Base-by-base conservation (phyloP, 2,888 invertebrate species). In the Amblyjoppa proteus region DNA sequence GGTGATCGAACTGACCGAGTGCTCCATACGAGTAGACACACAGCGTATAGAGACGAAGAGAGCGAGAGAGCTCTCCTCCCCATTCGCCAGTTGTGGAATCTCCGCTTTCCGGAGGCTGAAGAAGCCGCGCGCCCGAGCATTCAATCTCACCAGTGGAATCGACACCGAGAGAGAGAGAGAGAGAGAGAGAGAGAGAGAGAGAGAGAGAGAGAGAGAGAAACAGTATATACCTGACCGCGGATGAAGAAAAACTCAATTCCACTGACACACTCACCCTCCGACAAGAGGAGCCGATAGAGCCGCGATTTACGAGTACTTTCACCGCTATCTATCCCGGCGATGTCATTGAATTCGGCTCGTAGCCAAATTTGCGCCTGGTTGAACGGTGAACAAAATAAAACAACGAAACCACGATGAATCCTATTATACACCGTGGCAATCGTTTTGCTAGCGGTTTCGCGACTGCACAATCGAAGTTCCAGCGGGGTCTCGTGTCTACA, bases 1-100 rank as follows among this genome's bases (percentile, higher is more conserved):
- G 89, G 90, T 88, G 89, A 90, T 89, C 90, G 89, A 88, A 90
- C 87, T 86, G 89, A 88, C 84, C 84, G 85, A 81, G 80, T 83
- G 78, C 76, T 76, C 70, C 75, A 69, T 38, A 53, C 53, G 64
- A 45, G 64, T 34, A 11, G 25, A 58, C 28, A 58, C 28, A 3
- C 28, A 25, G 58, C 25, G 28, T 58, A 58, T 49, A 49, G 41
- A 41, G 41, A 41, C 41, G 41, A 41, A 11, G 41, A 9, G 41
- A 41, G 11, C 45, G 58, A 58, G 58, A 58, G 58, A 58, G 16
- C 64, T 16, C 34, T 16, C 64, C 64, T 34, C 34, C 34, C 61
- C 61, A 61, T 61, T 49, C 34, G 31, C 13, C 64, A 31, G 34
- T 64, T 34, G 64, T 9, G 64, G 64, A 64, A 64, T 64, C 64